Percentiles rank a stretch among this genome's conserved stretches.
Evolutionary conservation across 2,888 invertebrate species (phyloP).

Genomic region (Andrena dorsata): DNA sequence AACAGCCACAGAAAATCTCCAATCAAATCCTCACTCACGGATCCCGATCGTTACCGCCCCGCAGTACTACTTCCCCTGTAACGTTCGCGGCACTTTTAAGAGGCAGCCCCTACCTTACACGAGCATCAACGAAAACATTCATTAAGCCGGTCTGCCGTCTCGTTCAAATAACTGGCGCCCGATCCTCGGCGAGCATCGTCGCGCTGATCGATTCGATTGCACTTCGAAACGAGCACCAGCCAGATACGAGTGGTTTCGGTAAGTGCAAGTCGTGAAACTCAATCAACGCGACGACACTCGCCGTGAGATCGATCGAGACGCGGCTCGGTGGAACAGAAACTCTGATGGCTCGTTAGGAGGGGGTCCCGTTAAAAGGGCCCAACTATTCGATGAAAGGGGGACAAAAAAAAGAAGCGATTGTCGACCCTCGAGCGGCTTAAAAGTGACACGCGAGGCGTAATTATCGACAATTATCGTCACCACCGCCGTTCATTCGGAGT

Average conservation of each 20-base stretch:
- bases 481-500: slow-evolving; percentile 3
- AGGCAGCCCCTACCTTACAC: background rate
- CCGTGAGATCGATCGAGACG: slow-evolving; percentile 50
- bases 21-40: slow-evolving; percentile 17
- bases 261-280: slow-evolving; percentile 44
- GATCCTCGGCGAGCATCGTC: slow-evolving; percentile 23
- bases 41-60: slow-evolving; percentile 9
- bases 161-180: slow-evolving; percentile 29
- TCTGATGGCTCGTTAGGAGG: slow-evolving; percentile 47
- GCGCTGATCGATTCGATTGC: slow-evolving; percentile 54
- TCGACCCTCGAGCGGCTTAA: slow-evolving; percentile 18
- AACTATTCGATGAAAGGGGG: slow-evolving; percentile 33
- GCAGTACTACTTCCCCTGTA: background rate
- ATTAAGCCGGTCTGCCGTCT: slow-evolving; percentile 32
- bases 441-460: slow-evolving; percentile 61
- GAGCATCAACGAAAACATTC: slow-evolving; percentile 40
- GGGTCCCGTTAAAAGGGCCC: slow-evolving; percentile 34
- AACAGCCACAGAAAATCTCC: background rate
- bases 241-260: slow-evolving; percentile 46
- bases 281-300: slow-evolving; percentile 36
- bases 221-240: slow-evolving; percentile 31
- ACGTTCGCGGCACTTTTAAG: slow-evolving; percentile 10
- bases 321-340: slow-evolving; percentile 21
- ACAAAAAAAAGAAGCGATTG: slow-evolving; percentile 15
- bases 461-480: slow-evolving; percentile 66